phyloP scores from a whole-genome alignment of 2,888 invertebrate species.

The Chelonus formosanus region DNA sequence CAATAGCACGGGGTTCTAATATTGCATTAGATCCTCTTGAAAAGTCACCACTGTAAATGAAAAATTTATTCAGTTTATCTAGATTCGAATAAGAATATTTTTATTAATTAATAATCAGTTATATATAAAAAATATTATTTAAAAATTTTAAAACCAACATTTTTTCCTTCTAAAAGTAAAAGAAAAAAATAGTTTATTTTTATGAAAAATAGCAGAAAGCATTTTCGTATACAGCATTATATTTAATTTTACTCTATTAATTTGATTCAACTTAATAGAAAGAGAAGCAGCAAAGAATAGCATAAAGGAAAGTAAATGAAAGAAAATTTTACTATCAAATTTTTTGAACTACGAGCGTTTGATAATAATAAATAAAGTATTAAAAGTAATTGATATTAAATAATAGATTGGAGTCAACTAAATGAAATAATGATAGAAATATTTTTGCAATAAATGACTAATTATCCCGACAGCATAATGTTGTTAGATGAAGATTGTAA shows the following conservation, averaged over 20 bases:
- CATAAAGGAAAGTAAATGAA: background rate
- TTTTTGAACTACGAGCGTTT: no score
- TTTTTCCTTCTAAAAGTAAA: no score
- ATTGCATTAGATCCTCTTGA: slow-evolving; percentile 67
- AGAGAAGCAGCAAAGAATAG: background rate
- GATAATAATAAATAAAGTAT: no score
- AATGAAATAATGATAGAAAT: background rate
- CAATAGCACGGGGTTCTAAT: slow-evolving; percentile 76
- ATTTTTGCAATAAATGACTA: background rate
- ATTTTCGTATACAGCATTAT: no score
- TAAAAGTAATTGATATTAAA: slow-evolving; percentile 10
- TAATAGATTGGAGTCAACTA: no score
- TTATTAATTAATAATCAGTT: background rate
- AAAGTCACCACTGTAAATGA: slow-evolving; percentile 32
- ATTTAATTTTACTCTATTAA: no score
- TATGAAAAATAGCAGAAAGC: no score
- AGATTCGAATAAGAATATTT: slow-evolving; percentile 10
- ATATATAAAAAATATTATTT: background rate
- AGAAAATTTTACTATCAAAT: no score
- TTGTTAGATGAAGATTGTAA: slow-evolving; percentile 50
- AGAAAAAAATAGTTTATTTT: no score
- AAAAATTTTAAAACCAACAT: background rate
- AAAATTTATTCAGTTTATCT: slow-evolving; percentile 10
- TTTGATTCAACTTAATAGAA: background rate
- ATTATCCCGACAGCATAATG: slow-evolving; percentile 35